Evolutionary conservation across 2,888 invertebrate species (phyloP), one percentile per base, ranked within the genome.

Genomic region (Gastracanthus pulcherrimus): DNA sequence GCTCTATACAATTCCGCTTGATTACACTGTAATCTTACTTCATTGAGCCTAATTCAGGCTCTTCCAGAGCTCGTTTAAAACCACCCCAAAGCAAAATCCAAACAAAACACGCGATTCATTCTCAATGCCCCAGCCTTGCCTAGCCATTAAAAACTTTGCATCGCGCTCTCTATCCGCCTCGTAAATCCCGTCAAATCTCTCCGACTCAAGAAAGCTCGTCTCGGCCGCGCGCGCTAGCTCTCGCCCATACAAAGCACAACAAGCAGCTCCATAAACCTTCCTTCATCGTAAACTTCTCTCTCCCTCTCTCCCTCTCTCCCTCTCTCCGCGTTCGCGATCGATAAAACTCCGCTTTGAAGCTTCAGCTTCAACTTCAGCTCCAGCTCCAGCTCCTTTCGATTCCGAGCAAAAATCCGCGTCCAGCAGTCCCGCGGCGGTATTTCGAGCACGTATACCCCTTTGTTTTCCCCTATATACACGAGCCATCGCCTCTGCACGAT

Each of bases 231-330:
- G 3, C 7, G 38, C 9, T 38, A n/a, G n/a, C n/a, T n/a, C n/a
- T n/a, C n/a, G n/a, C 41, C 13, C 16, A 45, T 7, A 48, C 9
- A 66, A 26, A 13, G 9, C 26, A 2, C 29, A 11, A 3, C 4
- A n/a, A n/a, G 11, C 3, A 38, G 34, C 36, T 23, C 38, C 36
- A 55, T 38, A 45, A 67, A 66, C 19, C 60, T 34, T 29, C 2
- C 26, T 26, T 31, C 34, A 9, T 75, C 75, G 64, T 75, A 75
- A 75, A 75, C 23, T n/a, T 26, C 2, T 11, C n/a, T n/a, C n/a
- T n/a, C n/a, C n/a, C 19, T 16, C n/a, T 38, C 11, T 51, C 26
- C 16, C 16, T n/a, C n/a, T n/a, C n/a, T n/a, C 19, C n/a, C n/a
- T 38, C 11, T 51, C 26, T 31, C 16, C 58, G 0, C 34, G 31